Base-by-base conservation (phyloP, 1,140 invertebrate genomes). In the Drosophila burlai region DNA sequence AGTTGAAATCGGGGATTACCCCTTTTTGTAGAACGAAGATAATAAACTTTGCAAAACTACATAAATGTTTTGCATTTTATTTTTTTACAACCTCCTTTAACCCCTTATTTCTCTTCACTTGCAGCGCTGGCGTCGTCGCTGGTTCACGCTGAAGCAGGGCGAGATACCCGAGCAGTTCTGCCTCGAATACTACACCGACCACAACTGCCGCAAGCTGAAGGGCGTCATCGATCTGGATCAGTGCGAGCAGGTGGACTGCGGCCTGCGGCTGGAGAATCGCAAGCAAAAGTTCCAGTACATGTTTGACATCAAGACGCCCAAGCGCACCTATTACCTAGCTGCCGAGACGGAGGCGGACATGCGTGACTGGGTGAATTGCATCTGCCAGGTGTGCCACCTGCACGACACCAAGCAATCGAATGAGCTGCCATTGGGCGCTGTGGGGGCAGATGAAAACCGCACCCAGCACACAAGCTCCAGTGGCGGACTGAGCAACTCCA, bases 351-450 rank as follows among this genome's bases (percentile, higher is more conserved):
- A 98, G 92, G 94, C 95, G 55, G 97, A 98, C 81, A 99, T 99
- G 98, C 97, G 97, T 77, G 97, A 96, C 91, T 99, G 98, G 98
- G 98, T 99, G 1, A 96, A 97, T 89, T 97, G 96, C 78, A 97
- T 99, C 66, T 99, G 98, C 93, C 96, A 97, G 94, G 97, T 98
- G 43, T 99, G 98, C 94, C 97, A 97, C 21, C 94, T 99, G 45
- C 97, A 97, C 92, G 95, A 93, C 49, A 92, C 92, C 59, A 93
- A 93, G 55, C 92, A 92, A 42, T 91, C 87, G 15, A 91, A 82
- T 34, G 82, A 87, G 38, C 58, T 91, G 66, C 86, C 91, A 9
- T 31, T 89, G 45, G 81, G 81, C 24, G 74, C 76, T 2, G 65
- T 65, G n/a, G 63, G 61, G 11, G 34, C 62, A 36, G 91, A 92